These are phyloP conservation scores for Halictus quadricinctus DNA, from an alignment of 2,888 invertebrate species.

Conservation along the genomic window DNA sequence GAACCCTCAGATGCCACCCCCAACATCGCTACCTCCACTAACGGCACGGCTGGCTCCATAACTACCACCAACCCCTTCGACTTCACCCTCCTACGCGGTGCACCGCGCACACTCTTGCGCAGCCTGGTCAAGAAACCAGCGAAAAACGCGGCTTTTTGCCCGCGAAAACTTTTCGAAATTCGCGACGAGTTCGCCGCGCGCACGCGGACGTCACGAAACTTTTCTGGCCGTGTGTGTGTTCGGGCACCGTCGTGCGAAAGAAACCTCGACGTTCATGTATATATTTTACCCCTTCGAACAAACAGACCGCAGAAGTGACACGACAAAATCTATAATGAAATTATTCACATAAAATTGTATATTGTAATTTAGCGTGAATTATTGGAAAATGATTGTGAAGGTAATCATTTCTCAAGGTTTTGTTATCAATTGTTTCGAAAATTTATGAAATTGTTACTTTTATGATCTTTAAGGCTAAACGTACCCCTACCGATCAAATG, in stretches of 20 bases:
- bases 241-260: conserved; percentile 26
- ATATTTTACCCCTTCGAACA: neutral
- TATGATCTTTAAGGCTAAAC: no score
- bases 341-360: neutral
- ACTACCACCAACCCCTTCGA: conserved; percentile 59
- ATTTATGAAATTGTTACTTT: no score
- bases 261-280: conserved; percentile 22
- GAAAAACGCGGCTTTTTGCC: conserved; percentile 77
- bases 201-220: conserved; percentile 50
- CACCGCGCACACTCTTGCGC: conserved; percentile 64
- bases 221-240: conserved; percentile 38
- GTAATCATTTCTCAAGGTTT: no score
- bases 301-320: neutral
- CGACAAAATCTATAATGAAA: neutral
- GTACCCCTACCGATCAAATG: no score
- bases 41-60: conserved; percentile 58
- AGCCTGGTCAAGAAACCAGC: conserved; percentile 66
- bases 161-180: conserved; percentile 76
- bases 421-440: no score
- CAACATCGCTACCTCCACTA: conserved; percentile 62
- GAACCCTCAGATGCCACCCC: conserved; percentile 69
- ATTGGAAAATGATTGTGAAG: no score
- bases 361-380: no score
- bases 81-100: conserved; percentile 57
- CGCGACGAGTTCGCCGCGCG: conserved; percentile 43